These are phyloP conservation scores for Tapirus indicus DNA, from an alignment of 2,797 vertebrate species.

Conservation along the genomic window DNA sequence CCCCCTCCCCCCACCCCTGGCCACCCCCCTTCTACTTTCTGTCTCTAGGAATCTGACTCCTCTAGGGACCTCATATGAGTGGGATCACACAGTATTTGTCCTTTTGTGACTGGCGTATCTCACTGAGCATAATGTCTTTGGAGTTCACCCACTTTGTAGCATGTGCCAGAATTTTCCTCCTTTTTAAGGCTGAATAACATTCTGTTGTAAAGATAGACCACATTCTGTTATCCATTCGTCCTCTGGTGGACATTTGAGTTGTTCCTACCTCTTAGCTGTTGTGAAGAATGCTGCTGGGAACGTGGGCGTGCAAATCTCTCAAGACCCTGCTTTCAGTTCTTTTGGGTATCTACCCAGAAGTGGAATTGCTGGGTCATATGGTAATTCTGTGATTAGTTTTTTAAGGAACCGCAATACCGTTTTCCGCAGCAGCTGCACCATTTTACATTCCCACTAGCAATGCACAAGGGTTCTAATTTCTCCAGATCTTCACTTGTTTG, in stretches of 20 bases:
- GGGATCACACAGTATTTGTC: too few species aligned
- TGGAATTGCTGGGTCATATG: neutral
- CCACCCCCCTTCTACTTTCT: neutral
- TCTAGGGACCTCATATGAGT: neutral
- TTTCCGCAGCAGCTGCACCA: neutral
- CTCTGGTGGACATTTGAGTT: too few species aligned
- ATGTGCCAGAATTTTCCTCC: neutral
- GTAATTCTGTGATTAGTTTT: neutral
- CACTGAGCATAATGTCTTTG: neutral
- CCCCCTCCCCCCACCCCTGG: fast-evolving
- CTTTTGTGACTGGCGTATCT: too few species aligned
- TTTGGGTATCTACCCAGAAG: too few species aligned
- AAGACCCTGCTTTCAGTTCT: neutral
- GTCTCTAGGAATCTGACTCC: neutral
- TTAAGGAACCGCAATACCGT: fast-evolving
- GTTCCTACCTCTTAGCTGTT: neutral
- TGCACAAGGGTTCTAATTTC: too few species aligned
- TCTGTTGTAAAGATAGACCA: neutral
- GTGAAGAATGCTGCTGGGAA: neutral
- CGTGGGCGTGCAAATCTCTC: too few species aligned
- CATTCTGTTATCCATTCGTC: neutral
- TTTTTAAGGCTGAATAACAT: neutral
- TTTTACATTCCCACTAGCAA: neutral
- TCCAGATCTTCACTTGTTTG: neutral
- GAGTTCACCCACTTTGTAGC: too few species aligned